A percentile compares a stretch with the other conserved stretches of the same genome.
These are phyloP conservation scores for Allygus modestus DNA, from an alignment of 2,888 invertebrate species.

Conservation along the genomic window DNA sequence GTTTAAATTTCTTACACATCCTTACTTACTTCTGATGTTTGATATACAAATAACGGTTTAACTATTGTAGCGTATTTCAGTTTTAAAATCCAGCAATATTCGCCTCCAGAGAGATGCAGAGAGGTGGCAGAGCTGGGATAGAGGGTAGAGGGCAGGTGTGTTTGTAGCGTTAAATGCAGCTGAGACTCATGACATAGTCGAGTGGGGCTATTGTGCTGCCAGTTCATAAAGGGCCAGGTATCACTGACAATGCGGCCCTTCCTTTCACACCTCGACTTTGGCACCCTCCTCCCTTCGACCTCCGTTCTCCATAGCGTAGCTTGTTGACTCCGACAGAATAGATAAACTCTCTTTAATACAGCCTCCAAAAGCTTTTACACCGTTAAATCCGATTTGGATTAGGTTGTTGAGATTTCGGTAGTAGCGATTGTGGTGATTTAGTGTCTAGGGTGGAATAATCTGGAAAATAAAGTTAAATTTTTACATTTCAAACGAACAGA, in stretches of 20 bases:
- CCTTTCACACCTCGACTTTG: constrained; percentile 42
- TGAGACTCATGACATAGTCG: constrained; percentile 51
- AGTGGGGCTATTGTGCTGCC: constrained; percentile 31
- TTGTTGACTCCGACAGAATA: constrained; percentile 44
- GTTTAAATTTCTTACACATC: too few relatives aligned
- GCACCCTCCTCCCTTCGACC: constrained; percentile 13
- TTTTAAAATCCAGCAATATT: too few relatives aligned
- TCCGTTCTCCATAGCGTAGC: neutral
- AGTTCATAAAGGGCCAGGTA: constrained; percentile 52
- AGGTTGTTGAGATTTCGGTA: neutral
- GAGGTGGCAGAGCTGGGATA: too few relatives aligned
- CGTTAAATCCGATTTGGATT: constrained; percentile 10
- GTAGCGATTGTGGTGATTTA: neutral
- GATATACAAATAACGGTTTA: too few relatives aligned
- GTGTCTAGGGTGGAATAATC: neutral
- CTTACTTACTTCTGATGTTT: too few relatives aligned
- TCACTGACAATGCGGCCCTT: constrained; percentile 36
- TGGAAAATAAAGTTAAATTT: too few relatives aligned
- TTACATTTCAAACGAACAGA: too few relatives aligned
- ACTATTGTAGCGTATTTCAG: too few relatives aligned
- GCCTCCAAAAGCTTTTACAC: constrained; percentile 17
- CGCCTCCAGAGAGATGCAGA: too few relatives aligned
- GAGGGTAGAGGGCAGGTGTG: constrained; percentile 35
- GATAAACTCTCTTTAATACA: constrained; percentile 23
- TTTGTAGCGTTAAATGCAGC: constrained; percentile 35